phyloP scores from a whole-genome alignment of 2,113 vertebrate genomes.

The Prunella himalayana region DNA sequence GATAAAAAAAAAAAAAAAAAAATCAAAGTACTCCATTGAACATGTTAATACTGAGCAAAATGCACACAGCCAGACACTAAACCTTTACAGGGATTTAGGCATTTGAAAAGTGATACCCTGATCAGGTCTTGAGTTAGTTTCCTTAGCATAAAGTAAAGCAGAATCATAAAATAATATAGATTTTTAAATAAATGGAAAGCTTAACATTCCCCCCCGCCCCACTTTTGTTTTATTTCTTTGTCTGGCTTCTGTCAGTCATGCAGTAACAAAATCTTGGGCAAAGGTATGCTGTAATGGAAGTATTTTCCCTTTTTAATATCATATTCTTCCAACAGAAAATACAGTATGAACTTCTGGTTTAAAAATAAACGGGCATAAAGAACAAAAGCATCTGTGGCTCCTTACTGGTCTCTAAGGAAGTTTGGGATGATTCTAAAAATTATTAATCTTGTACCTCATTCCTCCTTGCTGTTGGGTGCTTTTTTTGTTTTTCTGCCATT shows the following conservation, averaged over 20 bases:
- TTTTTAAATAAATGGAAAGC: constrained; percentile 49
- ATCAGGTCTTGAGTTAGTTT: constrained; percentile 74
- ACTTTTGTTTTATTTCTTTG: constrained; percentile 63
- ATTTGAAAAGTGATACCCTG: constrained; percentile 82
- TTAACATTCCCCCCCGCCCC: not conserved
- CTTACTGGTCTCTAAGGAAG: constrained; percentile 13
- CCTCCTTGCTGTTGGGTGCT: not conserved
- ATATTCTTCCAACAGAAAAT: not conserved
- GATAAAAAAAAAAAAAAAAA: constrained; percentile 75
- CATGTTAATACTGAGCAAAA: constrained; percentile 86
- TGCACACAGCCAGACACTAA: constrained; percentile 84
- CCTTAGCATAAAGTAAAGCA: constrained; percentile 60
- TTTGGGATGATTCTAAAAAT: constrained; percentile 22
- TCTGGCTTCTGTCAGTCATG: constrained; percentile 38
- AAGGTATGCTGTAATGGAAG: not conserved
- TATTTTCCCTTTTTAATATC: not conserved
- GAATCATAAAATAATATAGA: constrained; percentile 48
- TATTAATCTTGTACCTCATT: not conserved
- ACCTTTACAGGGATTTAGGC: constrained; percentile 83
- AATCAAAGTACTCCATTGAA: constrained; percentile 86
- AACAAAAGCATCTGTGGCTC: constrained; percentile 10
- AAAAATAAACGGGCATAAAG: not conserved
- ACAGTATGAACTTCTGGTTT: not conserved
- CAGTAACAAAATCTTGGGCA: not conserved
- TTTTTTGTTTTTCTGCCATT: not conserved